Base-by-base conservation (phyloP, 2,888 invertebrate genomes). In the Macaria notata region DNA sequence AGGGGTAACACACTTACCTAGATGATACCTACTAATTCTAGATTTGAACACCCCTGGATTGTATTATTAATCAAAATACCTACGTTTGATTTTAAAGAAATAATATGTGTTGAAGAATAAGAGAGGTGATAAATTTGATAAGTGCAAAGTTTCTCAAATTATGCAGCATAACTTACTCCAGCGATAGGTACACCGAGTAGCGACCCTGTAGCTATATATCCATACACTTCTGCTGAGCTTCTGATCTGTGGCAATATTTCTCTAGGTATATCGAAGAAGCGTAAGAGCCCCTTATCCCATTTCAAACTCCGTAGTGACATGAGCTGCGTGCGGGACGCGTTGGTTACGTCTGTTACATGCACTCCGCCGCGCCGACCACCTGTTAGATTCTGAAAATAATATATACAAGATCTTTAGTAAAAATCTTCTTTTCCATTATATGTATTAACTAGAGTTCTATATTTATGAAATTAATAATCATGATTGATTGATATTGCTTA, bases 261-360 rank as follows among this genome's bases (percentile, higher is more conserved):
- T 77, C 92, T 86, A 4, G 98, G 97, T 82, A 99, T 95, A 66
- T 95, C 94, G 84, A 99, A 99, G 81, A 98, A 98, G 53, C 95
- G 93, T 78, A 98, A 94, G 36, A 99, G 88, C 62, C 95, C 92
- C n/a, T 93, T 92, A 83, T 99, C 98, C 98, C 98, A 99, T 71
- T 96, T 92, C 36, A 97, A 88, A n/a, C 94, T 95, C 66, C 94
- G 94, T 51, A 99, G 92, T 78, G 98, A 98, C 98, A 99, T 98
- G 0, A 99, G 92, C 93, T 98, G 96, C 4, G 99, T 99, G 64
- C 99, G 93, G 36, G 98, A 98, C 8, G 99, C 99, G 86, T 99
- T 99, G 38, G 98, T 98, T 0, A 99, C 98, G 85, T 99, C 99
- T 0, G 99, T 99, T 0, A 96, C 88, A 80, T 99, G 98, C 4